Evolutionary conservation across 2,797 vertebrate species (phyloP).

Genomic region (Myoxocephalus aenaeus): DNA sequence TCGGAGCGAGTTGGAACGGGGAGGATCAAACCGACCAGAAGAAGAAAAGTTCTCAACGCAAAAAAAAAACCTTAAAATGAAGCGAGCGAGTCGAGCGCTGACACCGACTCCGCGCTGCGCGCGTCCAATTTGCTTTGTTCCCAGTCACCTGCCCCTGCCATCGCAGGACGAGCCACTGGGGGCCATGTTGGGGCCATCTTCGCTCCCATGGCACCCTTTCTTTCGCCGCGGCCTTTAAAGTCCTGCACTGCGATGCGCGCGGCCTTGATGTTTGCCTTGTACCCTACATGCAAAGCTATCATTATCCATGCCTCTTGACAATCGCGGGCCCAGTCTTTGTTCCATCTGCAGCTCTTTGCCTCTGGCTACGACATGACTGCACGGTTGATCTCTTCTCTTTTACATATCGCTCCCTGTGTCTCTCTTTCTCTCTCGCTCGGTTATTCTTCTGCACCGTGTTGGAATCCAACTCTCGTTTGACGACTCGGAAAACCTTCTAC

Average conservation of each 20-base stretch:
- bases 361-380: slow-evolving; percentile 82
- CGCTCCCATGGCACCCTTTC: slow-evolving; percentile 65
- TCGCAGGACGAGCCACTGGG: slow-evolving; percentile 71
- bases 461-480: slow-evolving; percentile 67
- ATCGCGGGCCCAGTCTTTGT: slow-evolving; percentile 83
- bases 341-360: slow-evolving; percentile 84
- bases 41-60: slow-evolving; percentile 61
- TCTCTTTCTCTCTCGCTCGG: slow-evolving; percentile 63
- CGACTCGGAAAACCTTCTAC: slow-evolving; percentile 67
- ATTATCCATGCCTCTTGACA: slow-evolving; percentile 88
- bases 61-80: slow-evolving; percentile 47
- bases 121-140: slow-evolving; percentile 80
- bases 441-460: slow-evolving; percentile 53
- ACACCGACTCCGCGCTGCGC: slow-evolving; percentile 52
- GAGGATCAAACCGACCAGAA: slow-evolving; percentile 64
- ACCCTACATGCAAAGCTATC: slow-evolving; percentile 86
- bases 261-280: slow-evolving; percentile 85
- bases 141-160: slow-evolving; percentile 80
- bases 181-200: slow-evolving; percentile 72
- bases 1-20: slow-evolving; percentile 31
- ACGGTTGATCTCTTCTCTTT: slow-evolving; percentile 86
- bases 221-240: slow-evolving; percentile 78
- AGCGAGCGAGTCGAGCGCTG: slow-evolving; percentile 41
- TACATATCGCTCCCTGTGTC: slow-evolving; percentile 80
- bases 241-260: slow-evolving; percentile 70